phyloP scores from a whole-genome alignment of 53 echinoderm and acorn worm genomes.

The Pentamera pediparva region DNA sequence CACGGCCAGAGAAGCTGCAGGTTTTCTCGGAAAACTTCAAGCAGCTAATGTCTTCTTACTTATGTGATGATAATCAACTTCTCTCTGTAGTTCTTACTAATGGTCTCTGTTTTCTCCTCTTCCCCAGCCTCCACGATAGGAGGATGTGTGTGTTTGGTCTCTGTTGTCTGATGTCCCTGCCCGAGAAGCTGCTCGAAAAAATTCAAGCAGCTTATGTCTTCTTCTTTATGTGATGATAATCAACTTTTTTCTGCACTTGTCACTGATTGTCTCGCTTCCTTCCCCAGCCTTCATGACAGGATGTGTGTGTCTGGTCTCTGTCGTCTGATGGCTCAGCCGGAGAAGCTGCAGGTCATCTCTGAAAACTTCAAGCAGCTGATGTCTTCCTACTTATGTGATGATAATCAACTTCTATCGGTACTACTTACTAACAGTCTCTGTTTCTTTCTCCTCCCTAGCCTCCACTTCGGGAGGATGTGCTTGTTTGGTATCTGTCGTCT shows the following conservation, averaged over 20 bases:
- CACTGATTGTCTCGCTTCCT: not conserved
- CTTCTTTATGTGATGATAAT: no score
- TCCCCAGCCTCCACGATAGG: conserved; percentile 69
- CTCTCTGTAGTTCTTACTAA: not conserved
- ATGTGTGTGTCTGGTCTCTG: no score
- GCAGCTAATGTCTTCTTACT: not conserved
- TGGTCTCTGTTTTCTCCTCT: not conserved
- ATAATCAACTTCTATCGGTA: no score
- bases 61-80: no score
- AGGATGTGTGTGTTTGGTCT: conserved; percentile 84
- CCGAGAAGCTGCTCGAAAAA: conserved; percentile 24
- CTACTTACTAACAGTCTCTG: not conserved
- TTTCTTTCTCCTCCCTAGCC: no score
- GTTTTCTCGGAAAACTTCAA: not conserved
- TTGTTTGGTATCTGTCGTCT: no score
- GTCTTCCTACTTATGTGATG: not conserved
- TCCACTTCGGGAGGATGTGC: no score
- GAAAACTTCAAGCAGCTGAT: not conserved
- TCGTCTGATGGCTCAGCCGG: no score
- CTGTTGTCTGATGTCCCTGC: conserved; percentile 54
- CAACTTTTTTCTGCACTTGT: no score
- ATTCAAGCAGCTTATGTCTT: not conserved
- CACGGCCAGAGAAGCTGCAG: no score
- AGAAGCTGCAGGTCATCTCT: no score
- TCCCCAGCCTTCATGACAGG: no score